A percentile compares a stretch with the other conserved stretches of the same genome.
Evolutionary conservation across 2,113 vertebrate genomes (phyloP).

Genomic region (Gnathonemus longibarbis): DNA sequence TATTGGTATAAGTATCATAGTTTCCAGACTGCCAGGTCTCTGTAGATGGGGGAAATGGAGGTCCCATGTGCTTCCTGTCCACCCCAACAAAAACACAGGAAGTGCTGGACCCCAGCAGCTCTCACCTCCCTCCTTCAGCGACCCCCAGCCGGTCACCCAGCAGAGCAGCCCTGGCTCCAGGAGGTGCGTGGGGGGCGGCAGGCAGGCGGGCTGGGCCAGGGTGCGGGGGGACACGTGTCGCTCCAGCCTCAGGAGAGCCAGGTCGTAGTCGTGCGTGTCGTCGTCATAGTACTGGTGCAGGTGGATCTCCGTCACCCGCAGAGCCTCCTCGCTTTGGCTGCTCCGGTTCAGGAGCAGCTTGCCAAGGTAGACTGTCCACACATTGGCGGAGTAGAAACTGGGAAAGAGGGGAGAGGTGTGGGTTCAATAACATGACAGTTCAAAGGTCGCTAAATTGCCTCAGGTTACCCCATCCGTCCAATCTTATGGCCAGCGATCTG

Average conservation of each 20-base stretch:
- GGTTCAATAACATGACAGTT: neutral
- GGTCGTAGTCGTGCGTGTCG: slow-evolving; percentile 80
- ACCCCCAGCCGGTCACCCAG: slow-evolving; percentile 92
- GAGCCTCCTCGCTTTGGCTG: slow-evolving; percentile 69
- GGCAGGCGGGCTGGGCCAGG: slow-evolving; percentile 70
- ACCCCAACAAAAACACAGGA: neutral
- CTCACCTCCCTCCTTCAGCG: slow-evolving; percentile 72
- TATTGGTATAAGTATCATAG: neutral
- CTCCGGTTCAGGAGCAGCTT: slow-evolving; percentile 66
- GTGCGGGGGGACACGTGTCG: slow-evolving; percentile 60
- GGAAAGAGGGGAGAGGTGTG: neutral
- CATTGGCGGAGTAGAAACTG: slow-evolving; percentile 66
- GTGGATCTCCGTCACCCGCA: slow-evolving; percentile 70
- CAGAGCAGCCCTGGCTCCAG: slow-evolving; percentile 75
- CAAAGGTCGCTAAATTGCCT: neutral
- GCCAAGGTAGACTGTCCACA: slow-evolving; percentile 83
- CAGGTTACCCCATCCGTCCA: neutral
- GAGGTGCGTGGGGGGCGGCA: slow-evolving; percentile 74
- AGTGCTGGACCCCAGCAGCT: neutral
- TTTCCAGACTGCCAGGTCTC: neutral
- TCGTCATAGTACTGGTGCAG: slow-evolving; percentile 81
- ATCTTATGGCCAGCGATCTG: neutral
- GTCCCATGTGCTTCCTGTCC: neutral
- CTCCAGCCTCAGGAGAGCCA: slow-evolving; percentile 80
- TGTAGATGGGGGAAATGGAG: neutral